Conservation (phyloP, 2,888 invertebrate species). For the Chouioia cunea region DNA sequence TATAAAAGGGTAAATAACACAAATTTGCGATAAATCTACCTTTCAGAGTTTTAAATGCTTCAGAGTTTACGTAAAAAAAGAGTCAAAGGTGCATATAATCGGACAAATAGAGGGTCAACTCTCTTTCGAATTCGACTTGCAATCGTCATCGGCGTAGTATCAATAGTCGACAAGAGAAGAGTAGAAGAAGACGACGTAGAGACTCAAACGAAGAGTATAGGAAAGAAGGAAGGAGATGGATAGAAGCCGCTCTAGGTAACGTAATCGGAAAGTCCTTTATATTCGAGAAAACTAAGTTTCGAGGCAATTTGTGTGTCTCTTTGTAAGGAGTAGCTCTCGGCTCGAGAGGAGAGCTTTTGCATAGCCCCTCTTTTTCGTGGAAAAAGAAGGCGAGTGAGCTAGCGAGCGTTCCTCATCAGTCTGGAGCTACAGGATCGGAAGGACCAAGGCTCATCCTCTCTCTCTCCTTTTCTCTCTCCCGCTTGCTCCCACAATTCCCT, state of each 20-base stretch:
- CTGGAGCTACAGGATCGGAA: conserved; percentile 30
- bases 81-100: neutral
- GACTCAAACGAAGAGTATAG: too few species aligned
- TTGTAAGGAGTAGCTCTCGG: conserved; percentile 57
- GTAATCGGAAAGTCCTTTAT: conserved; percentile 67
- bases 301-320: conserved; percentile 67
- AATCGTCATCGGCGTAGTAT: conserved; percentile 41
- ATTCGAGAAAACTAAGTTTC: conserved; percentile 66
- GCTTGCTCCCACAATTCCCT: conserved; percentile 69
- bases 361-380: conserved; percentile 53
- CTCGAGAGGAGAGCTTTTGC: conserved; percentile 54
- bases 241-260: conserved; percentile 55
- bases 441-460: conserved; percentile 32
- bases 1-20: too few species aligned
- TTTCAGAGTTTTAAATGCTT: too few species aligned
- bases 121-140: conserved; percentile 15
- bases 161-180: conserved; percentile 30
- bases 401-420: conserved; percentile 40
- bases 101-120: conserved; percentile 28
- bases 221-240: conserved; percentile 14
- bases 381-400: conserved; percentile 32
- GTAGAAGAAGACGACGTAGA: neutral
- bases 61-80: too few species aligned
- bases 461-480: conserved; percentile 48
- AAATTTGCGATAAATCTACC: too few species aligned